Evolutionary conservation across 2,113 vertebrate species (phyloP).

Genomic region (Capreolus pygargus): DNA sequence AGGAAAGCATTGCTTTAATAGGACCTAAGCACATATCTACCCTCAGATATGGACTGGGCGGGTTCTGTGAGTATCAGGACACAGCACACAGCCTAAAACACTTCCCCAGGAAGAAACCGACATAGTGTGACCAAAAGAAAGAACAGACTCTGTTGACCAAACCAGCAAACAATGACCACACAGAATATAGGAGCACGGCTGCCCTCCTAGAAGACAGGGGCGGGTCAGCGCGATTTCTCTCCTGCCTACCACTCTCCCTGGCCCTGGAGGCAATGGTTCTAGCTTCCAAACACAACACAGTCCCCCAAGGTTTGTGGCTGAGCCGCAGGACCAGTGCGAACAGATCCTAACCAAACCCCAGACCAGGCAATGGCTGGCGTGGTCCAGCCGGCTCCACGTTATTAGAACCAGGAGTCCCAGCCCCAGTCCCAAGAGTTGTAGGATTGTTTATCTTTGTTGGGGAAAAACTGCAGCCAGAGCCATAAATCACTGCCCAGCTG

Average conservation of each 20-base stretch:
- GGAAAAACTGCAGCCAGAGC: constrained; percentile 76
- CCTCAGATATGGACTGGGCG: not conserved
- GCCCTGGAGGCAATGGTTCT: constrained; percentile 39
- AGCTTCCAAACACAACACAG: constrained; percentile 67
- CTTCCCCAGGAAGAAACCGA: not conserved
- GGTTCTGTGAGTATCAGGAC: not conserved
- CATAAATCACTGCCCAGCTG: constrained; percentile 78
- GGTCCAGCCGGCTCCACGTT: constrained; percentile 65
- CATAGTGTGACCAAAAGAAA: not conserved
- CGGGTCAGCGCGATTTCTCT: not conserved
- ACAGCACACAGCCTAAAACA: not conserved
- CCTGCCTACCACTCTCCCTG: constrained; percentile 32
- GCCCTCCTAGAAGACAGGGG: not conserved
- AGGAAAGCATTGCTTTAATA: not conserved
- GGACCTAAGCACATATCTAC: not conserved
- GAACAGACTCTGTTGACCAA: not conserved
- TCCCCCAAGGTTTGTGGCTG: constrained; percentile 62
- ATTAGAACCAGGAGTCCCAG: constrained; percentile 76
- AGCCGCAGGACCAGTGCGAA: constrained; percentile 67
- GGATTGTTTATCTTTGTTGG: constrained; percentile 76
- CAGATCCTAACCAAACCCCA: constrained; percentile 74
- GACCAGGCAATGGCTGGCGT: constrained; percentile 62
- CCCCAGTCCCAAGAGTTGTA: constrained; percentile 56
- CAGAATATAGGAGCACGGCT: not conserved
- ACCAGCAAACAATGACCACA: not conserved